phyloP scores from a whole-genome alignment of 1,140 invertebrate species.

The Cherax quadricarinatus region DNA sequence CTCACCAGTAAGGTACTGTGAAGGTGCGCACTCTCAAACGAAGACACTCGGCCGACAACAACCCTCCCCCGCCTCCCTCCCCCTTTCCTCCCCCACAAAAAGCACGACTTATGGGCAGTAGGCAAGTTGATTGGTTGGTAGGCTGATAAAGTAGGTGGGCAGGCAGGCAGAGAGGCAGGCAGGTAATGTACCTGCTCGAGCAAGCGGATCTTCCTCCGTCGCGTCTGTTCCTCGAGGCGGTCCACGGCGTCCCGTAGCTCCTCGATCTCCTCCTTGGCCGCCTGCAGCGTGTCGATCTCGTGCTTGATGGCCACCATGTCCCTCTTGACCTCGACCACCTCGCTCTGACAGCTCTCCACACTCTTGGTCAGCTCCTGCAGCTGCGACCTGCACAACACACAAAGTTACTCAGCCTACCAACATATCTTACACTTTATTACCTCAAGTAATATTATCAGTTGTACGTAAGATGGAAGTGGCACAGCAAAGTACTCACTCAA shows the following conservation, averaged over 20 bases:
- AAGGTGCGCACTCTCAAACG: too few relatives aligned
- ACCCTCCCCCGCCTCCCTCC: too few relatives aligned
- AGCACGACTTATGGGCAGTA: background rate
- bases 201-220: constrained; percentile 89
- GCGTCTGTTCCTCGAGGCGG: constrained; percentile 91
- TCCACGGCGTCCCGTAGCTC: constrained; percentile 93
- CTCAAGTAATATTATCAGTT: too few relatives aligned
- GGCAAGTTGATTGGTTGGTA: too few relatives aligned
- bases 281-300: constrained; percentile 93
- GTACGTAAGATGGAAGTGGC: too few relatives aligned
- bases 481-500: too few relatives aligned
- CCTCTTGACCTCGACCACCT: constrained; percentile 91
- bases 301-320: constrained; percentile 96
- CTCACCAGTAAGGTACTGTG: too few relatives aligned
- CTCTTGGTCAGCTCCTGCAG: constrained; percentile 94
- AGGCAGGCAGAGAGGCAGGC: background rate
- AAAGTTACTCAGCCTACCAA: too few relatives aligned
- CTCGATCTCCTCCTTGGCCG: constrained; percentile 95
- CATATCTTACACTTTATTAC: too few relatives aligned
- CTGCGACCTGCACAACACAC: constrained; percentile 81
- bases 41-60: too few relatives aligned
- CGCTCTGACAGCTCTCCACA: constrained; percentile 94
- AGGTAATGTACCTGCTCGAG: constrained; percentile 86
- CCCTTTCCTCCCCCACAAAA: background rate
- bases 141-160: too few relatives aligned